phyloP scores from a whole-genome alignment of 2,797 vertebrate species.

The Malurus splendens region DNA sequence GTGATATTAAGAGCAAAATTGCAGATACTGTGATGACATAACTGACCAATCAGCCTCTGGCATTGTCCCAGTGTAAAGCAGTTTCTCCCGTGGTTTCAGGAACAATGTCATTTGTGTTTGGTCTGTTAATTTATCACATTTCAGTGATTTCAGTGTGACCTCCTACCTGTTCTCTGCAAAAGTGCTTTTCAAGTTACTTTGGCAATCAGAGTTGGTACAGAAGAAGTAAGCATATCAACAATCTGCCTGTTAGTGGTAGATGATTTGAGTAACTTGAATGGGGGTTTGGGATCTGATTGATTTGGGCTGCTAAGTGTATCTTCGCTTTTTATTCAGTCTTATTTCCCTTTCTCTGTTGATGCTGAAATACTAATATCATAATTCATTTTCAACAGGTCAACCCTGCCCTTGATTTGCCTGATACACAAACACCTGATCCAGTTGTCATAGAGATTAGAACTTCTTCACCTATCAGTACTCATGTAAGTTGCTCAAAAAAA shows the following conservation, averaged over 20 bases:
- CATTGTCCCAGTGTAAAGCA: neutral
- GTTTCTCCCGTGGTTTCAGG: neutral
- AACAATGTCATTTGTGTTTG: neutral
- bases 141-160: neutral
- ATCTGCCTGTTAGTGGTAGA: neutral
- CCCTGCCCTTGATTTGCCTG: constrained; percentile 72
- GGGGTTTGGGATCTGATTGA: neutral
- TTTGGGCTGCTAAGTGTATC: neutral
- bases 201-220: neutral
- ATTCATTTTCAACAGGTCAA: constrained; percentile 74
- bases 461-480: constrained; percentile 27
- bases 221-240: neutral
- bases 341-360: neutral
- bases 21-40: neutral
- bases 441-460: constrained; percentile 74
- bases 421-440: constrained; percentile 77
- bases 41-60: neutral
- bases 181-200: neutral
- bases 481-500: constrained; percentile 56
- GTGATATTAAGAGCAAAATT: neutral
- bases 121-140: neutral
- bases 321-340: neutral
- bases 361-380: neutral
- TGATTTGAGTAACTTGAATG: neutral
- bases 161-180: neutral